These are phyloP conservation scores for Itoplectis maculator DNA, from an alignment of 2,888 invertebrate species.

Conservation along the genomic window DNA sequence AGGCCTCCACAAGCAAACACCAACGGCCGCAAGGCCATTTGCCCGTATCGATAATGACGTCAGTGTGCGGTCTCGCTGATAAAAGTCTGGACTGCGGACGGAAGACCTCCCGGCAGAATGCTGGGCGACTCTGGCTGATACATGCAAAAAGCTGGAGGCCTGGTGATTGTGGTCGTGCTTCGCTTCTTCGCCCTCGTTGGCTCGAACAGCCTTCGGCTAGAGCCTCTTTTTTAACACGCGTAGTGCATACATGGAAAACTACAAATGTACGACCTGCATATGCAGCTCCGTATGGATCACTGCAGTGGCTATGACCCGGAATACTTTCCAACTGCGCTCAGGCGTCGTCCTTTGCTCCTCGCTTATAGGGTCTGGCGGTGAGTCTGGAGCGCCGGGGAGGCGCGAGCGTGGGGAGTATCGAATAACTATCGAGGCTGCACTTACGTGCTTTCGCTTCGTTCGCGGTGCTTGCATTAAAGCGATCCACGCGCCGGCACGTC, in stretches of 20 bases:
- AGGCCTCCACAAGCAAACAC: neutral
- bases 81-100: slow-evolving; percentile 40
- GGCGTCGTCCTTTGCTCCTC: slow-evolving; percentile 39
- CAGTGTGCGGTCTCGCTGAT: slow-evolving; percentile 39
- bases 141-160: slow-evolving; percentile 19
- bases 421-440: slow-evolving; percentile 67
- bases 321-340: slow-evolving; percentile 47
- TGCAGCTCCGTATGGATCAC: slow-evolving; percentile 13
- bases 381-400: neutral
- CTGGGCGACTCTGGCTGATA: slow-evolving; percentile 39
- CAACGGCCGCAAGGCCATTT: slow-evolving; percentile 49
- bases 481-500: slow-evolving; percentile 62
- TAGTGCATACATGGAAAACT: neutral
- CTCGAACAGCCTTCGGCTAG: neutral
- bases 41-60: slow-evolving; percentile 35
- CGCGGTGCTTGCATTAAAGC: slow-evolving; percentile 60
- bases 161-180: neutral
- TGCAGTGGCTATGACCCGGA: slow-evolving; percentile 24
- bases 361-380: neutral
- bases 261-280: slow-evolving; percentile 7
- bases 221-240: neutral
- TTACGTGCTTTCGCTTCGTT: slow-evolving; percentile 60
- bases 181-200: neutral
- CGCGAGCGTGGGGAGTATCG: slow-evolving; percentile 51
- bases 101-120: slow-evolving; percentile 62